phyloP scores from a whole-genome alignment of 1,140 invertebrate species.

The Formica selysi region DNA sequence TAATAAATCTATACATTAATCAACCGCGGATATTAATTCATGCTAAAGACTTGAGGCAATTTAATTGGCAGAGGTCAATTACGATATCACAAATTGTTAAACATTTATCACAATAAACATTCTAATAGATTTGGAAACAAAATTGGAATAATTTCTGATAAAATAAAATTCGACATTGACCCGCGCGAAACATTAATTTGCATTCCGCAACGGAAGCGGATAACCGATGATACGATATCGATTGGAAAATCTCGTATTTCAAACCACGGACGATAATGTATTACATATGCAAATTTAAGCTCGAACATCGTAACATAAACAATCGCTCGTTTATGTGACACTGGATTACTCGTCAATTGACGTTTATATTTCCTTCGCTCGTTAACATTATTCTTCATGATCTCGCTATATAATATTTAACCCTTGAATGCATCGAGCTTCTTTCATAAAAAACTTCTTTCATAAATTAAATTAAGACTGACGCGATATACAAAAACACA shows the following conservation, averaged over 20 bases:
- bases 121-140: not conserved
- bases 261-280: slow-evolving; percentile 2
- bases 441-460: not conserved
- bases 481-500: not conserved
- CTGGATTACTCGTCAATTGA: slow-evolving; percentile 47
- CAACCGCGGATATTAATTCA: not conserved
- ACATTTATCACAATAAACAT: not conserved
- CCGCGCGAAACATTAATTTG: not conserved
- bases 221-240: not conserved
- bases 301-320: slow-evolving; percentile 12
- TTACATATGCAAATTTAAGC: not conserved
- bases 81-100: not conserved
- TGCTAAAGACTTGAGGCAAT: not conserved
- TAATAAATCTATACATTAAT: not conserved
- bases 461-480: slow-evolving; percentile 44
- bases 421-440: slow-evolving; percentile 34
- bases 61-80: slow-evolving; percentile 23
- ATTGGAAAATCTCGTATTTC: not conserved
- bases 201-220: not conserved
- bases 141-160: slow-evolving; percentile 26
- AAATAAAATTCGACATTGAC: not conserved
- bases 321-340: slow-evolving; percentile 18
- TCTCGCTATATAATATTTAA: slow-evolving; percentile 36
- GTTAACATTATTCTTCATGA: slow-evolving; percentile 28
- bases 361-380: slow-evolving; percentile 44